These are phyloP conservation scores for Hypsibius dujardini DNA, from an alignment of 1,140 invertebrate species.

Conservation along the genomic window DNA sequence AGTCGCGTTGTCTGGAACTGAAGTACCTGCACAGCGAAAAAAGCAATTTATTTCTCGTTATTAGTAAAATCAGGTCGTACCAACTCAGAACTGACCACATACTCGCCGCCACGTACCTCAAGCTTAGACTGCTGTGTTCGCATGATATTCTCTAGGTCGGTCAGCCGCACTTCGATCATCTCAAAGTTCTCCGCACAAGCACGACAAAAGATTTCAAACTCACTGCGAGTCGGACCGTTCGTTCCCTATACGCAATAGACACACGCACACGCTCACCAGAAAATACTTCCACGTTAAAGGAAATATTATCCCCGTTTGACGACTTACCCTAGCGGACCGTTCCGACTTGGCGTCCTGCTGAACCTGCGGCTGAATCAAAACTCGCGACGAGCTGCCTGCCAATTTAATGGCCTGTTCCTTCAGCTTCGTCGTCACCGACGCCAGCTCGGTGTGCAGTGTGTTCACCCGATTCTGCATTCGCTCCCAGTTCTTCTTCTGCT, in stretches of 20 bases:
- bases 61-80: too few relatives aligned
- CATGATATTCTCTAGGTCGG: background rate
- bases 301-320: too few relatives aligned
- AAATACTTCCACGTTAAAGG: background rate
- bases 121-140: background rate
- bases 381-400: background rate
- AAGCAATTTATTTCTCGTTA: too few relatives aligned
- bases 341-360: background rate
- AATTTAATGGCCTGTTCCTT: conserved; percentile 10
- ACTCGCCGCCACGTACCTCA: too few relatives aligned
- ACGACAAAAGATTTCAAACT: conserved; percentile 14
- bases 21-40: background rate
- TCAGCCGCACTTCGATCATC: conserved; percentile 3
- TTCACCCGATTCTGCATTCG: background rate
- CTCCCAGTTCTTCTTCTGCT: background rate
- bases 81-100: too few relatives aligned
- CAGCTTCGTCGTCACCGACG: background rate
- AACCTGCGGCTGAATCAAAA: background rate
- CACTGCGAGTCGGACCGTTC: background rate
- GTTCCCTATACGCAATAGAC: background rate
- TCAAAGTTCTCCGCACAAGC: conserved; percentile 10
- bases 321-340: background rate
- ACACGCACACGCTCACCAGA: background rate
- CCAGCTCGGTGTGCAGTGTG: background rate
- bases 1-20: background rate